Evolutionary conservation across 2,797 vertebrate genomes (phyloP).

Genomic region (Coilia nasus): DNA sequence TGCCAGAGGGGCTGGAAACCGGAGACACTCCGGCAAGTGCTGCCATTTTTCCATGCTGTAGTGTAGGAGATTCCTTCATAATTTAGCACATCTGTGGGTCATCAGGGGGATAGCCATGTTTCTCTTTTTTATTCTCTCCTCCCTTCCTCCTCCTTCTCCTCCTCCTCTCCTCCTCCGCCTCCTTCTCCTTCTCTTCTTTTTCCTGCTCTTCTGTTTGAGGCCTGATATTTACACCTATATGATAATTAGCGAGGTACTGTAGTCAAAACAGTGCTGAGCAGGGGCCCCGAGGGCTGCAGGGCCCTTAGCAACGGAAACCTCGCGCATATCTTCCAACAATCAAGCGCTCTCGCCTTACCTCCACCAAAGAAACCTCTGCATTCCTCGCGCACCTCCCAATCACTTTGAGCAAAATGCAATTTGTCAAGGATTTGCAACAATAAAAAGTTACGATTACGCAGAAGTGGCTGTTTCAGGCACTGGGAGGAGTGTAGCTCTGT

Average conservation of each 20-base stretch:
- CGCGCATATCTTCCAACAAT: slow-evolving; percentile 29
- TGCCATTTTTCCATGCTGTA: slow-evolving; percentile 36
- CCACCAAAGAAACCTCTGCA: slow-evolving; percentile 30
- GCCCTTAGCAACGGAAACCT: not conserved
- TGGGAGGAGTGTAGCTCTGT: not conserved
- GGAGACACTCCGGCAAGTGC: slow-evolving; percentile 9
- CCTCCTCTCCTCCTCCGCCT: no score
- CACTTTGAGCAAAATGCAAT: slow-evolving; percentile 39
- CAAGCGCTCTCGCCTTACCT: slow-evolving; percentile 29
- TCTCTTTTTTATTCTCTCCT: not conserved
- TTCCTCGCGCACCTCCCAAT: slow-evolving; percentile 35
- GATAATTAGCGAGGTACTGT: slow-evolving; percentile 28
- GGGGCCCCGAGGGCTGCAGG: slow-evolving; percentile 25
- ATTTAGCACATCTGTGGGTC: slow-evolving; percentile 37
- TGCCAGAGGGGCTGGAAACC: slow-evolving; percentile 21
- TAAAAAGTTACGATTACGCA: slow-evolving; percentile 31
- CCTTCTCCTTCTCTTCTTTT: no score
- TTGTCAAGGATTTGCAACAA: slow-evolving; percentile 40
- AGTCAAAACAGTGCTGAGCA: slow-evolving; percentile 27
- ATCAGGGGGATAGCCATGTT: slow-evolving; percentile 25
- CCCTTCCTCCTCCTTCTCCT: no score
- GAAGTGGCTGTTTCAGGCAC: not conserved
- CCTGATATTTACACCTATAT: slow-evolving; percentile 45
- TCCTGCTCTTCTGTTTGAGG: not conserved
- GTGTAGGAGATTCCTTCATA: not conserved